Evolutionary conservation across 1,140 invertebrate species (phyloP), one percentile per base, ranked within the genome.

Genomic region (Neotoxoptera formosana): DNA sequence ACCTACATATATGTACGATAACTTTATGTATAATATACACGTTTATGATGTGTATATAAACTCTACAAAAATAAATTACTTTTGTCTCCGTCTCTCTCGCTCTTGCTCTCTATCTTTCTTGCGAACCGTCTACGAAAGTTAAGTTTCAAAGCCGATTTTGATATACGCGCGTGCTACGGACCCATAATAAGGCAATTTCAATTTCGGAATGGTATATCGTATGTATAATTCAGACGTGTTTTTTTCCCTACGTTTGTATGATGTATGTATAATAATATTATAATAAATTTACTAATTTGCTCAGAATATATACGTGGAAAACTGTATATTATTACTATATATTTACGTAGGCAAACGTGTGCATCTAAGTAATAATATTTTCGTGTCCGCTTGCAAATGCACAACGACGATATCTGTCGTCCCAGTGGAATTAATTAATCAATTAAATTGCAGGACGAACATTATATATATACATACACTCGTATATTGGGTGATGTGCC

Each of bases 41-140:
- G 83, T 84, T 76, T 76, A 76, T 76, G 60, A 76, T 76, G 36
- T 30, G 83, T 84, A 45, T 23, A 25, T 84, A 41, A 41, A 41
- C 9, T 84, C 9, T 84, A 84, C 83, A 41, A 41, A 90, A 90
- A 56, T 90, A 90, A 90, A 90, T 90, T 90, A 90, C 51, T 90
- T 90, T 89, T 53, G 87, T 89, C 14, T 89, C 87, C 36, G 53
- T 51, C n/a, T 25, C 41, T 84, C 53, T 25, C 51, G 30, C 89
- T 83, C 53, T 34, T 6, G 17, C 20, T 23, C 4, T 88, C 7
- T 34, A 25, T 53, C 25, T 48, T n/a, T 76, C 60, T 41, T 23
- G 8, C 9, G 7, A 21, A 41, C 23, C 23, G 51, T 67, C 48
- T 90, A 36, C 87, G 20, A 90, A 90, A 90, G 89, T 90, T 90